Conservation (phyloP, 2,113 vertebrate species). For the Blennius ocellaris region DNA sequence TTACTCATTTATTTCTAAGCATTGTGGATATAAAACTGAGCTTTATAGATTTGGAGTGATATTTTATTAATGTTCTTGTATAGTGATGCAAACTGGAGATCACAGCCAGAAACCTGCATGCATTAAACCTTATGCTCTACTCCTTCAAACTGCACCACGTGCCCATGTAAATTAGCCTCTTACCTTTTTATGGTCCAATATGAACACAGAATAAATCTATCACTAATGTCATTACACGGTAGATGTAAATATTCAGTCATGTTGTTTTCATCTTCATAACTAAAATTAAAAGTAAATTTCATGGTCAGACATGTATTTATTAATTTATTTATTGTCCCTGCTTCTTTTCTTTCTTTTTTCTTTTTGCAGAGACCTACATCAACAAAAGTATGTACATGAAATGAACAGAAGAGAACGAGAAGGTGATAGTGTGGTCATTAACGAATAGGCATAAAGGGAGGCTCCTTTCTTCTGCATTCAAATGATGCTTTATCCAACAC, state of each 20-base stretch:
- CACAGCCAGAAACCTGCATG: constrained; percentile 4
- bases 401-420: constrained; percentile 8
- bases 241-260: constrained; percentile 37
- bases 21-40: constrained; percentile 22
- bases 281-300: constrained; percentile 43
- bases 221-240: constrained; percentile 29
- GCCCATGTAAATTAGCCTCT: constrained; percentile 30
- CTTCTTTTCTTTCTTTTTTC: constrained; percentile 17
- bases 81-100: constrained; percentile 18
- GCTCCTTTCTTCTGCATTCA: constrained; percentile 69
- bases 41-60: constrained; percentile 36
- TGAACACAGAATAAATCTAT: constrained; percentile 38
- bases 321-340: constrained; percentile 33
- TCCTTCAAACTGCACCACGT: background rate
- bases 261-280: constrained; percentile 48
- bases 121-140: constrained; percentile 2
- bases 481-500: constrained; percentile 68
- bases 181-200: constrained; percentile 12
- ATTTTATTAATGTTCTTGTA: constrained; percentile 43
- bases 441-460: constrained; percentile 52
- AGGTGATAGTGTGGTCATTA: constrained; percentile 65
- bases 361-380: background rate
- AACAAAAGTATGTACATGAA: constrained; percentile 35
- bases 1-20: constrained; percentile 19
- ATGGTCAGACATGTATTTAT: background rate